phyloP scores from a whole-genome alignment of 1,140 invertebrate species.

The Drosophila quadrilineata region DNA sequence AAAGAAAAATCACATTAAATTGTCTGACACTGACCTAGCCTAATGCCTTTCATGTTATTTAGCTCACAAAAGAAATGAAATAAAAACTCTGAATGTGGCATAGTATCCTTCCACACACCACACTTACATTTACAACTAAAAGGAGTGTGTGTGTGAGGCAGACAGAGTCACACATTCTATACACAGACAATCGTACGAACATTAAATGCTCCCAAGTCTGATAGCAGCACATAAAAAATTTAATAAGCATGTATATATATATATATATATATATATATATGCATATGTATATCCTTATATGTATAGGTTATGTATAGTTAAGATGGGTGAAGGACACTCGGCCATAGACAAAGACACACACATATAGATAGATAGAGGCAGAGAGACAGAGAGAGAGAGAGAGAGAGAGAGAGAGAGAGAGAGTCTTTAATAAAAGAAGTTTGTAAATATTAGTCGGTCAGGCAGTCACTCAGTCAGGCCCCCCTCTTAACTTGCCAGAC shows the following conservation, averaged over 20 bases:
- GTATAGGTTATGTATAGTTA: conserved; percentile 12
- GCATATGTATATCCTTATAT: conserved; percentile 3
- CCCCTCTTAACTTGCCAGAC: too few species aligned
- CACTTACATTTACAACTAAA: conserved; percentile 7
- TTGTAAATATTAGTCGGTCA: conserved; percentile 46
- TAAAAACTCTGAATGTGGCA: conserved; percentile 69
- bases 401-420: not conserved
- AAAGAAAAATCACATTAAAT: conserved; percentile 61
- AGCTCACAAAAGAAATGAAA: conserved; percentile 57
- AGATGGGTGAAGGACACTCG: conserved; percentile 46
- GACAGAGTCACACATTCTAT: not conserved
- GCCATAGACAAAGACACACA: conserved; percentile 1
- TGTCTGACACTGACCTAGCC: conserved; percentile 71
- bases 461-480: too few species aligned
- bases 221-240: conserved; percentile 37
- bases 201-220: conserved; percentile 5
- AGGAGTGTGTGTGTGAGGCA: not conserved
- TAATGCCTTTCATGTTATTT: conserved; percentile 68
- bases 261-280: conserved; percentile 4
- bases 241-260: conserved; percentile 35
- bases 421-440: conserved; percentile 33
- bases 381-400: not conserved
- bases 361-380: too few species aligned
- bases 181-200: not conserved
- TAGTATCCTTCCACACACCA: conserved; percentile 35